Conservation (phyloP, 2,888 invertebrate genomes). For the Drosophila anceps region DNA sequence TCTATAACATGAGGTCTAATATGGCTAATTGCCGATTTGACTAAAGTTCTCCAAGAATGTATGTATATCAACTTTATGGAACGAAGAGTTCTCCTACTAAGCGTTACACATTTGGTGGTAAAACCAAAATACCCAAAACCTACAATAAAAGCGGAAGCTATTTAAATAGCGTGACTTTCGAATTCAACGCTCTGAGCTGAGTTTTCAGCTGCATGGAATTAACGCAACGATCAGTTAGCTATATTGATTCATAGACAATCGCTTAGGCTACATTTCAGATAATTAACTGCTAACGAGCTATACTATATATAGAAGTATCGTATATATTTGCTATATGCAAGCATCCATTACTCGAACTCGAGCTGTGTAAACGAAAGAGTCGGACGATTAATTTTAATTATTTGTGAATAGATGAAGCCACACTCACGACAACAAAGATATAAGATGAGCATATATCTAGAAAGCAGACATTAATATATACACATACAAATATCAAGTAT, state of each 20-base stretch:
- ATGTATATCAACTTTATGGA: not conserved
- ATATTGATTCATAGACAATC: constrained; percentile 15
- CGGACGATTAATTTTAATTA: constrained; percentile 12
- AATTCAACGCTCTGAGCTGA: not conserved
- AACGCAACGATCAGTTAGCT: constrained; percentile 20
- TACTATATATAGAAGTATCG: constrained; percentile 5
- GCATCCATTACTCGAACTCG: constrained; percentile 23
- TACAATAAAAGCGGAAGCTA: constrained; percentile 9
- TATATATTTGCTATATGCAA: constrained; percentile 13
- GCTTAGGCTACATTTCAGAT: constrained; percentile 22
- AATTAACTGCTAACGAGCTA: constrained; percentile 33
- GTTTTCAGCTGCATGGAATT: not conserved
- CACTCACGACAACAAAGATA: constrained; percentile 12
- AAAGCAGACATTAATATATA: not conserved
- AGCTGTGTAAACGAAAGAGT: constrained; percentile 13
- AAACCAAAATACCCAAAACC: not conserved
- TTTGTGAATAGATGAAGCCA: constrained; percentile 8
- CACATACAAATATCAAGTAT: not conserved
- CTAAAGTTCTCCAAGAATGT: not conserved
- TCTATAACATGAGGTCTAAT: not conserved
- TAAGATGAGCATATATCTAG: not conserved
- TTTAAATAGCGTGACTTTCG: constrained; percentile 41
- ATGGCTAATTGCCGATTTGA: not conserved
- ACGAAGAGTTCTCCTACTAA: not conserved
- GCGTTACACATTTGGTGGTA: not conserved